Base-by-base conservation (phyloP, 2,888 invertebrate species). In the Flexamia atlantica region DNA sequence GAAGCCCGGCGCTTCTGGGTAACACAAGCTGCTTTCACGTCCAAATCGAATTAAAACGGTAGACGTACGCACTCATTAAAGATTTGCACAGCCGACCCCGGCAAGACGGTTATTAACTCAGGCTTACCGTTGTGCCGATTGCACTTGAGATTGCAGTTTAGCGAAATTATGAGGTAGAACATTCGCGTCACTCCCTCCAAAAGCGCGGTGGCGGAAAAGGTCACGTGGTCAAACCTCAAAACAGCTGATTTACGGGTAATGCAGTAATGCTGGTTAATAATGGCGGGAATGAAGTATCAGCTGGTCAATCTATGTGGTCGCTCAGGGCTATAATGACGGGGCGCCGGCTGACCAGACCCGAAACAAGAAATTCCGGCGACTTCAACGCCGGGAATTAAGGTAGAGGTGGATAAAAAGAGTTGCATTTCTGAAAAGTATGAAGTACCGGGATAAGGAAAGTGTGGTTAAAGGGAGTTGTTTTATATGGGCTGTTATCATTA, bases 231-330 rank as follows among this genome's bases (percentile, higher is more conserved):
- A 28, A 64, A 64, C 28, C 64, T 10, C 20, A 28, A 64, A 64
- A 64, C 64, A 64, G 64, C 64, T 64, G 64, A 64, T 64, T 64
- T 64, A 64, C 28, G 64, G 30, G 64, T 64, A 64, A 64, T 64
- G 30, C 64, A 28, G 64, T 64, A 64, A 64, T 64, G 30, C 64
- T 64, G 64, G 64, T 64, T 64, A 64, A 64, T 64, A 64, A 64
- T 64, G 64, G 64, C 64, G 64, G 14, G 64, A 28, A 64, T 64
- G 64, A 64, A 17, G 64, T 64, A 64, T 64, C 64, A 64, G 64
- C 14, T 28, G 64, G 64, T 4, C 64, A 64, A 64, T 64, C 64
- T 64, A 3, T 17, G 46, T 57, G 23, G 20, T 23, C 57, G 57
- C 23, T 50, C 9, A 3, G 3, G 57, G 23, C 17, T 12, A 23